These are phyloP conservation scores for Tragelaphus strepsiceros DNA, from an alignment of 2,113 vertebrate genomes.

Conservation along the genomic window DNA sequence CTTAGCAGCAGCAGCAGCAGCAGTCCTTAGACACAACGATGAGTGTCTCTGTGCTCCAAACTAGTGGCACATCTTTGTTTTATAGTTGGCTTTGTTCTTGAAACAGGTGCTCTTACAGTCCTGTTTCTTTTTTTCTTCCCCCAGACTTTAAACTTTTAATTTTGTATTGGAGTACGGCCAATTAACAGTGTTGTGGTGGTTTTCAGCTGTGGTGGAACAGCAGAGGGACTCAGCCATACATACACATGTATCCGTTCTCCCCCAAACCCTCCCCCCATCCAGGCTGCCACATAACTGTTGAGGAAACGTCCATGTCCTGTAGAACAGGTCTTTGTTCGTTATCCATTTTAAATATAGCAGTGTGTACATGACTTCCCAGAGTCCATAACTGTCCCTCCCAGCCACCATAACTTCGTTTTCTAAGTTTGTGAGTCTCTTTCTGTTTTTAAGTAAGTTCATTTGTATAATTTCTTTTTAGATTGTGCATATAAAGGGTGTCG, in stretches of 20 bases:
- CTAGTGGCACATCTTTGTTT: neutral
- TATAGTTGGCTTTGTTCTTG: conserved; percentile 10
- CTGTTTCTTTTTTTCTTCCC: neutral
- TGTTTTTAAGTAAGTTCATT: neutral
- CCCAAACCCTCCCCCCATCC: neutral
- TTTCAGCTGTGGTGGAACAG: neutral
- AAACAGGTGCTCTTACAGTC: neutral
- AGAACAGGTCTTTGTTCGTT: neutral
- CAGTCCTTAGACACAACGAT: neutral
- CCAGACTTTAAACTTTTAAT: neutral
- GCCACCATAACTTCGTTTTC: neutral
- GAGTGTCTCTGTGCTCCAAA: neutral
- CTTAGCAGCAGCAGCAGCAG: too few species aligned
- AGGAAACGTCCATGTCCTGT: neutral
- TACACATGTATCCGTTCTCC: neutral
- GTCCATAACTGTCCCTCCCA: neutral
- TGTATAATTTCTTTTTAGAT: neutral
- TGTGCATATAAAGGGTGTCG: neutral
- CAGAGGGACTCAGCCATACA: neutral
- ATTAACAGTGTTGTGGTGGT: neutral
- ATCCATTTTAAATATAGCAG: neutral
- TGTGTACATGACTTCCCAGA: neutral
- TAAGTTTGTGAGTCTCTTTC: neutral
- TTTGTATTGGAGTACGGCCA: neutral
- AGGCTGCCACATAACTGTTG: neutral